Base-by-base conservation (phyloP, 2,888 invertebrate species). In the Hedya salicella region DNA sequence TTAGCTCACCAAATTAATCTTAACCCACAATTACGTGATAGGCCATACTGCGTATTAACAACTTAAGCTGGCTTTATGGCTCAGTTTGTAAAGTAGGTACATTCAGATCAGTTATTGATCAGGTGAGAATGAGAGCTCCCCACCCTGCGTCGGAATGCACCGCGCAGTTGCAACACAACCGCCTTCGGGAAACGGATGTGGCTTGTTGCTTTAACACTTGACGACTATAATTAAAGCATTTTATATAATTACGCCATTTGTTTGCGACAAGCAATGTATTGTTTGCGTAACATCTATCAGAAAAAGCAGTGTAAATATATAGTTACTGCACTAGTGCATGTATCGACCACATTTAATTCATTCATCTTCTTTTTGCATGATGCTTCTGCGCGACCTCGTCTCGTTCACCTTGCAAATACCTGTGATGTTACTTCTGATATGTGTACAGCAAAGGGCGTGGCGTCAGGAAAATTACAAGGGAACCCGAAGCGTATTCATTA, bases 111-210 rank as follows among this genome's bases (percentile, higher is more conserved):
- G 17, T 44, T n/a, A n/a, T n/a, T 17, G 57, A 57, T 19, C 30
- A 46, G 39, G 64, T 57, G 57, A 44, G 42, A 50, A 44, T 30
- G 42, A 50, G 52, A 46, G 46, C 32, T 52, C 44, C 40, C 50
- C 39, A 40, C 64, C 57, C 46, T 53, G 30, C 59, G 48, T 50
- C 71, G 73, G 75, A 73, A 75, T 77, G 77, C 73, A 68, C 63
- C 62, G 74, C 62, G 74, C 73, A 69, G 70, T 76, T 76, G 74
- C 73, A 69, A 76, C 69, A 68, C 62, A 67, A 71, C 77, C 71
- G 79, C 78, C 79, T 82, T 81, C 78, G 78, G 84, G 83, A 86
- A 86, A 83, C 85, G 86, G 88, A 88, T 85, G 79, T 79, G 74
- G 75, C 69, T 68, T 17, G 70, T 71, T 73, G 74, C 74, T 75